phyloP scores from a whole-genome alignment of 2,888 invertebrate species.

The Melanotus villosus region DNA sequence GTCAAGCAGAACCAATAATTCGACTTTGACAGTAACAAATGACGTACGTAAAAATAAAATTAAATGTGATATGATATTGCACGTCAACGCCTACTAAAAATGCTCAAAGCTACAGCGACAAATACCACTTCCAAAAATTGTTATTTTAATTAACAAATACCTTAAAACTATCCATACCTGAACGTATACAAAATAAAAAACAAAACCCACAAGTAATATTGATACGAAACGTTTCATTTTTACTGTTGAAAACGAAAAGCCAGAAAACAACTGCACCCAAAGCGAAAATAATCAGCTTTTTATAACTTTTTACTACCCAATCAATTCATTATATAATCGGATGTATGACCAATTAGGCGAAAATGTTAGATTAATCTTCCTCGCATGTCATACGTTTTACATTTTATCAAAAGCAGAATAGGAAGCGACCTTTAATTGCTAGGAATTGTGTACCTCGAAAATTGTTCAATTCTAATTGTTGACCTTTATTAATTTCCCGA shows the following conservation, averaged over 20 bases:
- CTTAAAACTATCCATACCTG: slow-evolving; percentile 18
- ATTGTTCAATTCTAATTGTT: slow-evolving; percentile 1
- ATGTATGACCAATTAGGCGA: slow-evolving; percentile 56
- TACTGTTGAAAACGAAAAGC: background rate
- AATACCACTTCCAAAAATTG: background rate
- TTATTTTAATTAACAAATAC: too few species aligned
- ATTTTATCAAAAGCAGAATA: slow-evolving; percentile 14
- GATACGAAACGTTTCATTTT: background rate
- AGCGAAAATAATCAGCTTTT: slow-evolving; percentile 17
- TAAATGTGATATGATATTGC: too few species aligned
- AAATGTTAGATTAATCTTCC: slow-evolving; percentile 37
- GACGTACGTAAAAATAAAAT: too few species aligned
- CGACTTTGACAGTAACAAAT: too few species aligned
- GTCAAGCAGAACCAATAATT: too few species aligned
- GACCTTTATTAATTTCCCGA: background rate
- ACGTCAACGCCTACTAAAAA: too few species aligned
- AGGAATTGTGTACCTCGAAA: background rate
- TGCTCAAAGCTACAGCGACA: too few species aligned
- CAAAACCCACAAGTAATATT: background rate
- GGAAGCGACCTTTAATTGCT: slow-evolving; percentile 17
- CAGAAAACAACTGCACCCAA: slow-evolving; percentile 8
- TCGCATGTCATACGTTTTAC: slow-evolving; percentile 27
- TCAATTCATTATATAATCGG: slow-evolving; percentile 56
- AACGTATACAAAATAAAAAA: slow-evolving; percentile 2
- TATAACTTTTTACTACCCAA: slow-evolving; percentile 32